Base-by-base conservation (phyloP, 2,113 vertebrate species). In the Alethe diademata region DNA sequence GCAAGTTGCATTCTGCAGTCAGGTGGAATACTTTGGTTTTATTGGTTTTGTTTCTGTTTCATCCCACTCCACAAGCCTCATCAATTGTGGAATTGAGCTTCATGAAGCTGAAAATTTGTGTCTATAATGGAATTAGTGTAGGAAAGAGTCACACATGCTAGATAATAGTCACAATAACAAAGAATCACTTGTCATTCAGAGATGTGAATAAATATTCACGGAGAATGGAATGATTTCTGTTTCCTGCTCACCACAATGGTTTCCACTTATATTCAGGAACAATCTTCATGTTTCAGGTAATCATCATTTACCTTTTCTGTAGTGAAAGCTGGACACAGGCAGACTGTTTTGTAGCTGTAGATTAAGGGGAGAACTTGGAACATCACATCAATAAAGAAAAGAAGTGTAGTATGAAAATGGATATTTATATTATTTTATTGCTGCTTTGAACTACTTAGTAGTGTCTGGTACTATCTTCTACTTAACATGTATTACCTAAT, bases 1-100 rank as follows among this genome's bases (percentile, higher is more conserved):
- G 31, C 19, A 65, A 69, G 3, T 28, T 43, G 8, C 17, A 19
- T 87, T 57, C 45, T 80, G 28, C 17, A 40, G 2, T 31, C 50
- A 86, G 13, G 8, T 57, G 57, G n/a, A 86, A 58, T 71, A 79
- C 24, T 65, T 91, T 8, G 12, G 5, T 1, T 58, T 83, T 53
- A 6, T 15, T 62, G 40, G 12, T 61, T 88, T 54, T 76, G 14
- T 40, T 83, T 47, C 9, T 67, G 17, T 12, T 23, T n/a, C 24
- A 60, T 36, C 25, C 26, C 7, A 6, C 6, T 16, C 31, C 0
- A 1, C 11, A 22, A 19, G 4, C 23, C 7, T 22, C 5, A 5
- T 18, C 43, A 65, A 2, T 2, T 62, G 40, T 14, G 70, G 28
- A 74, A 45, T 38, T 81, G 35, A 71, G 15, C 28, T 15, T 64